Base-by-base conservation (phyloP, 2,888 invertebrate species). In the Harpagoxenus sublaevis region DNA sequence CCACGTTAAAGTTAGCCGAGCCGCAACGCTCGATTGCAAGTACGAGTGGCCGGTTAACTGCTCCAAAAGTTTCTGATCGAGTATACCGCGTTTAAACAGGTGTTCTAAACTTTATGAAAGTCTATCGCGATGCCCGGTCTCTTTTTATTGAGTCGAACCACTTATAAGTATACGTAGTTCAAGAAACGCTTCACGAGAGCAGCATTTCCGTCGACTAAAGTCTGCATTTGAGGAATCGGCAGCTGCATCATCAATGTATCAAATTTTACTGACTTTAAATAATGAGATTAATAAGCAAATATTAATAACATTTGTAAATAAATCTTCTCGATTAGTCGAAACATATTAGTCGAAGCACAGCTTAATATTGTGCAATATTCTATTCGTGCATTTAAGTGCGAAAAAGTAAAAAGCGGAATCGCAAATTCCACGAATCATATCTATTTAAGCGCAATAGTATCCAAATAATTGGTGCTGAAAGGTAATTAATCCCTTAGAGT, bases 1-100 rank as follows among this genome's bases (percentile, higher is more conserved):
- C 28, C 74, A 60, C 23, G 18, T 48, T 71, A 60, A 57, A 71
- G 71, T 70, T 79, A 68, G 31, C n/a, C n/a, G n/a, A 71, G 23
- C 53, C 9, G 18, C 35, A 68, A 68, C 42, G n/a, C 57, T 57
- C 60, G 60, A 71, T 60, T 45, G 60, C 57, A 60, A 73, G 18
- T 48, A 48, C 35, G 15, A 79, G 35, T 48, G 31, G 15, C 15
- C 39, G 6, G 35, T 45, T 35, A 60, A 71, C 23, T 12, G 78
- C 31, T 35, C 45, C 73, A 60, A 60, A 79, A 79, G 57, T 73
- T 79, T 55, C 28, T 39, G 42, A 45, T 63, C 35, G 35, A 60
- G 12, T 53, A 35, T 15, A 12, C 12, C 48, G n/a, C 28, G n/a
- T 65, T 77, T 79, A 35, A 79, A 79, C n/a, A 35, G 45, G 23